phyloP scores from a whole-genome alignment of 1,140 invertebrate species.

The Ips typographus region DNA sequence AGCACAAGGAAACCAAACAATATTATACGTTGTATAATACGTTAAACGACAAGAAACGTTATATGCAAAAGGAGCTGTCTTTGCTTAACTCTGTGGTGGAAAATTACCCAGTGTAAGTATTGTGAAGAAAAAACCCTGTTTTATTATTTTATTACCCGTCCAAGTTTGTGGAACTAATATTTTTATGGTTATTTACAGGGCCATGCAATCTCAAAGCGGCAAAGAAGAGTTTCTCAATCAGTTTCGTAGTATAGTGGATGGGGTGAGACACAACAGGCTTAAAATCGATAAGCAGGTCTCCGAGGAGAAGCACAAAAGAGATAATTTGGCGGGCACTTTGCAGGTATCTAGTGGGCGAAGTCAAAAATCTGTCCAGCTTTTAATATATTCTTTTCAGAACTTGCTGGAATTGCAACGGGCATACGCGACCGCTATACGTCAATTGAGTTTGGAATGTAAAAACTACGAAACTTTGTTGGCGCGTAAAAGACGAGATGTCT shows the following conservation, averaged over 20 bases:
- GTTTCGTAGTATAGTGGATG: constrained; percentile 83
- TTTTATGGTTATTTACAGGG: constrained; percentile 52
- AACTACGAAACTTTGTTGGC: constrained; percentile 59
- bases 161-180: constrained; percentile 2
- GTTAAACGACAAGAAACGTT: constrained; percentile 89
- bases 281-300: constrained; percentile 66
- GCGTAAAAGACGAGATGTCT: neutral
- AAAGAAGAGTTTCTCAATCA: constrained; percentile 87
- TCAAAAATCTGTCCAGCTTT: neutral
- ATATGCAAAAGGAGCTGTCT: constrained; percentile 87
- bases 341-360: constrained; percentile 44
- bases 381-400: constrained; percentile 43
- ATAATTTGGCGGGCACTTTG: constrained; percentile 70
- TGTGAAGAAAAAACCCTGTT: neutral
- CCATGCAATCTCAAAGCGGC: constrained; percentile 66
- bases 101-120: constrained; percentile 83
- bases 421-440: constrained; percentile 82
- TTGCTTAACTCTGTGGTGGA: constrained; percentile 93
- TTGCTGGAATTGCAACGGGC: constrained; percentile 80
- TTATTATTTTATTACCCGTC: neutral
- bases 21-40: constrained; percentile 96
- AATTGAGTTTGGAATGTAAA: constrained; percentile 73
- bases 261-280: constrained; percentile 76
- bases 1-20: constrained; percentile 95
- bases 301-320: constrained; percentile 73